Evolutionary conservation across 2,113 vertebrate species (phyloP).

Genomic region (Cricetomys ansorgei): DNA sequence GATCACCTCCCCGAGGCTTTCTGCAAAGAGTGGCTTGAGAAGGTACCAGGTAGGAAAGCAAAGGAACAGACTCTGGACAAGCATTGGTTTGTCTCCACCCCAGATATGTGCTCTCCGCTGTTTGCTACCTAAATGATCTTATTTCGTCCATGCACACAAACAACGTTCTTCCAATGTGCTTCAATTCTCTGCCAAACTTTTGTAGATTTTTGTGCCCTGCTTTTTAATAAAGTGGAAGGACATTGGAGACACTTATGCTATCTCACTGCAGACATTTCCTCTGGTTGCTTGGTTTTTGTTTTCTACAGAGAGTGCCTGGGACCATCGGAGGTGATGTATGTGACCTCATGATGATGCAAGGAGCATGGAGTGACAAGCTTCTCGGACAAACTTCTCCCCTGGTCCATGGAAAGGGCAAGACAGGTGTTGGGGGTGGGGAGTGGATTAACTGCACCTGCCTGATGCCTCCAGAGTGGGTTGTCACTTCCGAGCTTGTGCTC

Average conservation of each 20-base stretch:
- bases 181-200: constrained; percentile 70
- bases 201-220: constrained; percentile 67
- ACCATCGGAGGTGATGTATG: fast-evolving
- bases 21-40: constrained; percentile 58
- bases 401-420: neutral
- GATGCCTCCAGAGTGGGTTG: neutral
- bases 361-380: no score
- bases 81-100: constrained; percentile 34
- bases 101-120: constrained; percentile 57
- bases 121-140: constrained; percentile 65
- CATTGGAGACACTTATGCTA: neutral
- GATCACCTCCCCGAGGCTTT: constrained; percentile 48
- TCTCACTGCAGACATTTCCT: neutral
- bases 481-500: neutral
- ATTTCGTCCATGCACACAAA: constrained; percentile 59
- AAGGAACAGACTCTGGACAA: constrained; percentile 29
- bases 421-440: neutral
- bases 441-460: fast-evolving
- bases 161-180: constrained; percentile 61
- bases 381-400: no score
- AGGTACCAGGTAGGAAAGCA: constrained; percentile 56
- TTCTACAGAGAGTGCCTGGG: neutral
- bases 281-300: constrained; percentile 14
- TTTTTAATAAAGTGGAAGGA: constrained; percentile 59
- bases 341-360: neutral